Base-by-base conservation (phyloP, 2,888 invertebrate genomes). In the Mylabris sibirica region DNA sequence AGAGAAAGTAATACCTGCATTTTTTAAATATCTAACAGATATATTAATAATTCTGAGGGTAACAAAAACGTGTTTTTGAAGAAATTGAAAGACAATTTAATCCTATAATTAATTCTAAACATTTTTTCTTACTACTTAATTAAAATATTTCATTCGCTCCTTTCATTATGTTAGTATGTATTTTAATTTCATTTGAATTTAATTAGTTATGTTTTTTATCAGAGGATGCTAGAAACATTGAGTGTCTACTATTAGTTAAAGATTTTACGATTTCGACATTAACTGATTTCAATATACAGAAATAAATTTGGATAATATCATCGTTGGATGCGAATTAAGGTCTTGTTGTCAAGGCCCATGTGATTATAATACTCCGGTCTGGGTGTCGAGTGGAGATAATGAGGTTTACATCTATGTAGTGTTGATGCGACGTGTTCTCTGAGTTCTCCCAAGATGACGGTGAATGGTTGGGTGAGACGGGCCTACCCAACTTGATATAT, bases 401-500 rank as follows among this genome's bases (percentile, higher is more conserved):
- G 69, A 72, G 73, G 62, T 68, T 63, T 66, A 73, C 65, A 66
- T 72, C 67, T 62, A 65, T 59, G 67, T 59, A 69, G 67, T 69
- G 72, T 69, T 69, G 69, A 72, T 69, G 72, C 67, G 69, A 69
- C 72, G 72, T 72, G 69, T 69, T 65, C 38, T 44, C 38, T 44
- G 38, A 67, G 59, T 63, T 63, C 26, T 59, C 65, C 34, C 66
- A 64, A 67, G 71, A 69, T 69, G 69, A 65, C 38, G 64, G 69
- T 44, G 53, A 61, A 65, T 38, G 53, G 34, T 60, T 53, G 70
- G 67, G 64, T 30, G 57, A 64, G 57, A 64, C 49, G 60, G 60
- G 65, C 68, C 66, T 68, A 66, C 68, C 70, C 60, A 65, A 63
- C 70, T 73, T 77, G 76, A 78, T 77, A 72, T 77, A 76, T 75